A percentile compares a stretch with the other conserved stretches of the same genome.
Conservation (phyloP, 2,888 invertebrate genomes). For the Spisula subtruncata region DNA sequence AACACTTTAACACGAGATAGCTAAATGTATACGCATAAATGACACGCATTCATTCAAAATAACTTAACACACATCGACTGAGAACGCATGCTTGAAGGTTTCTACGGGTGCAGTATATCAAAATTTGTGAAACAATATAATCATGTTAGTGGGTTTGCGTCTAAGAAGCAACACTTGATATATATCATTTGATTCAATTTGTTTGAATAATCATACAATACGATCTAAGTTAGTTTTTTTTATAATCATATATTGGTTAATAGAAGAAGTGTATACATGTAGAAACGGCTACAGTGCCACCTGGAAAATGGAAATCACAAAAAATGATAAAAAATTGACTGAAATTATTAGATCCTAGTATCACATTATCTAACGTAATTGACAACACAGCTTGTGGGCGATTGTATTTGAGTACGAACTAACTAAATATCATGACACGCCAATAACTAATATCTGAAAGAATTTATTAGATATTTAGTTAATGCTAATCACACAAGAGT, state of each 20-base stretch:
- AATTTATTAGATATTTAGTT: background rate
- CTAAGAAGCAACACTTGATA: background rate
- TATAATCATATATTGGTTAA: background rate
- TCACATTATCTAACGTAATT: no score
- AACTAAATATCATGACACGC: background rate
- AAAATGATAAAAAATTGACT: no score
- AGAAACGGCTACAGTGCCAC: no score
- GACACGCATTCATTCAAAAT: background rate
- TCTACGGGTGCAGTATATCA: background rate
- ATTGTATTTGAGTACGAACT: slow-evolving; percentile 7
- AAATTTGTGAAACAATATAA: background rate
- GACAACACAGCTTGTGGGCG: background rate
- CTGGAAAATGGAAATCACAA: no score
- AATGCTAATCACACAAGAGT: background rate
- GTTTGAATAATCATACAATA: background rate
- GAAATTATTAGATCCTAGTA: no score
- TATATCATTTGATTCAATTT: background rate
- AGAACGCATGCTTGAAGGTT: background rate
- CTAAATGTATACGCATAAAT: slow-evolving; percentile 8
- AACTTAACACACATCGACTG: background rate
- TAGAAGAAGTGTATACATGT: no score
- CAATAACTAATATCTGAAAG: background rate
- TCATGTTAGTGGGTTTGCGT: background rate
- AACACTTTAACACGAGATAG: slow-evolving; percentile 7
- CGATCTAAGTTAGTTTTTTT: background rate